Evolutionary conservation across 2,797 vertebrate genomes (phyloP), one percentile per base, ranked within the genome.

Genomic region (Melanotaenia trifasciata): DNA sequence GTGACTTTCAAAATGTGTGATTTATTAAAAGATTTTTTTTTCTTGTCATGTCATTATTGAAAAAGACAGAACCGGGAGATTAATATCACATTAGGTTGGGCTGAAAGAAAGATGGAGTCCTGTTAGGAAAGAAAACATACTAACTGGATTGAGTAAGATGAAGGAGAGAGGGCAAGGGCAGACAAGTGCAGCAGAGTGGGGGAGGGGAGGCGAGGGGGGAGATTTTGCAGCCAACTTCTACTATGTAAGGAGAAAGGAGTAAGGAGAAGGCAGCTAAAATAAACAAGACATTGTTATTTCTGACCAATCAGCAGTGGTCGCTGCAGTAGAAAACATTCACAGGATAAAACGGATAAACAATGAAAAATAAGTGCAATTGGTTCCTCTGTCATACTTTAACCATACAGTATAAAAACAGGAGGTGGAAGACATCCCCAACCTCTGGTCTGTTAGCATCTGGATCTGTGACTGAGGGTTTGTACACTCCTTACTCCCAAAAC

Each of bases 21-120:
- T 95, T 95, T 94, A 94, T 94, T 95, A 92, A 94, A 94, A 92
- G 76, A 4, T 76, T 81, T 82, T 16, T 12, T 40, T 61, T 56
- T 64, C 51, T 59, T 81, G 84, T 89, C 72, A 66, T 54, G 72
- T 83, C 56, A 75, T 89, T 76, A 70, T 81, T 88, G 76, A 74
- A 91, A 91, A 92, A 87, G 85, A 38, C 87, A 81, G 87, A 89
- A 74, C 83, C 84, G 83, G 76, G 87, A 84, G 71, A 90, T 85
- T 87, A 86, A 83, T 78, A 79, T 67, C 51, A 81, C 71, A 74
- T 84, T 68, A 79, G 84, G 74, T 85, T 72, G 72, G 18, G 38
- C 67, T 36, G 73, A 74, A 69, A 68, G 68, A 76, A 60, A 83
- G 78, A 79, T 40, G 59, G 47, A 76, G 84, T 74, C 83, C 35